Evolutionary conservation across 1,140 invertebrate species (phyloP).

Genomic region (Eriosoma lanigerum): DNA sequence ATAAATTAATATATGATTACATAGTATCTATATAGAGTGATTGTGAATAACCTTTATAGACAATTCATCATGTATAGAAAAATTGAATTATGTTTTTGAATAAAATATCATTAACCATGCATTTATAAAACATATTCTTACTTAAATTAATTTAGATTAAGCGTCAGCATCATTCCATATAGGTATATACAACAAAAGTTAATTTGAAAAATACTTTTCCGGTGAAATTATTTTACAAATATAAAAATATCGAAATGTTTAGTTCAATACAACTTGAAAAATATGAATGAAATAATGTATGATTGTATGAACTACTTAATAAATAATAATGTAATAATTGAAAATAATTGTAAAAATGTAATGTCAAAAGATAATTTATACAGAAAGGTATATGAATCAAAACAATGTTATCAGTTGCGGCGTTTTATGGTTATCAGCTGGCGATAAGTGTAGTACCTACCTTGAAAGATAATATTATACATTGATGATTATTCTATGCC

Average conservation of each 20-base stretch:
- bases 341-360: too few relatives aligned
- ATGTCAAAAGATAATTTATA: constrained; percentile 5
- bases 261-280: not conserved
- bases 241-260: not conserved
- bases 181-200: too few relatives aligned
- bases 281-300: too few relatives aligned
- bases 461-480: too few relatives aligned
- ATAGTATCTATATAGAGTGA: not conserved
- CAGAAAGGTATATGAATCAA: not conserved
- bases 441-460: too few relatives aligned
- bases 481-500: too few relatives aligned
- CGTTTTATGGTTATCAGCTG: not conserved
- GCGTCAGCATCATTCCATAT: not conserved
- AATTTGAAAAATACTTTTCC: not conserved
- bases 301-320: too few relatives aligned
- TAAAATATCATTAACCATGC: not conserved
- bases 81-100: not conserved
- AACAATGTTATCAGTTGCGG: constrained; percentile 26
- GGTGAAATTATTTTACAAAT: not conserved
- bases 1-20: not conserved
- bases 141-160: not conserved
- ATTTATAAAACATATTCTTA: not conserved
- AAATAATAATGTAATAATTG: too few relatives aligned
- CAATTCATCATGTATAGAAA: not conserved
- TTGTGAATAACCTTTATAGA: constrained; percentile 1